A percentile compares a stretch with the other conserved stretches of the same genome.
phyloP scores from a whole-genome alignment of 2,888 invertebrate species.

The Platynereis dumerilii region DNA sequence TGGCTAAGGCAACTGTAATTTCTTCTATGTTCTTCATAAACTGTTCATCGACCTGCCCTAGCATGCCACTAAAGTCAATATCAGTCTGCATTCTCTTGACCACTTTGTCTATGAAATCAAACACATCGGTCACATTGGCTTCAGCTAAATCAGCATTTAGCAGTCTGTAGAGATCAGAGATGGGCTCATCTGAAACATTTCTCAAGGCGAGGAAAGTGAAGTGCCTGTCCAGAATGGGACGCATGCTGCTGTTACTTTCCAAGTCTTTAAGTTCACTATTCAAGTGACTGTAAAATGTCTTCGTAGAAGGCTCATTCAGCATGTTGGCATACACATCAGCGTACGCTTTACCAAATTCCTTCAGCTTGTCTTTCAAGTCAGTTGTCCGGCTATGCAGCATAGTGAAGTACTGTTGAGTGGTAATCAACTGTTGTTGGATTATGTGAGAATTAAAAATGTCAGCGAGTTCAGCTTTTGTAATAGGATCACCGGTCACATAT shows the following conservation, averaged over 20 bases:
- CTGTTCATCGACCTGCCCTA: neutral
- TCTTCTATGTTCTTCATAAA: neutral
- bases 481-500: neutral
- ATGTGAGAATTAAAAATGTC: neutral
- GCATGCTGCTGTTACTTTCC: neutral
- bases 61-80: neutral
- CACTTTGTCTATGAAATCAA: too few relatives aligned
- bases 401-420: neutral
- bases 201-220: too few relatives aligned
- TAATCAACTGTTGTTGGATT: neutral
- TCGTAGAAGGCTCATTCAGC: neutral
- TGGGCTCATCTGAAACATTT: too few relatives aligned
- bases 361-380: neutral
- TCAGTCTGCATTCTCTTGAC: too few relatives aligned
- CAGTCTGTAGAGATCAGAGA: neutral
- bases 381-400: neutral
- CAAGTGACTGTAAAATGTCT: neutral
- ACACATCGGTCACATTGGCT: too few relatives aligned
- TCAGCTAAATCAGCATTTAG: neutral
- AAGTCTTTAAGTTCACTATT: neutral
- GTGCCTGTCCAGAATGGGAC: too few relatives aligned
- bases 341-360: neutral
- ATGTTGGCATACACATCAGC: neutral
- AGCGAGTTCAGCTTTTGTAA: neutral
- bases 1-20: neutral